phyloP scores from a whole-genome alignment of 2,113 vertebrate species.

The Copsychus sechellarum region DNA sequence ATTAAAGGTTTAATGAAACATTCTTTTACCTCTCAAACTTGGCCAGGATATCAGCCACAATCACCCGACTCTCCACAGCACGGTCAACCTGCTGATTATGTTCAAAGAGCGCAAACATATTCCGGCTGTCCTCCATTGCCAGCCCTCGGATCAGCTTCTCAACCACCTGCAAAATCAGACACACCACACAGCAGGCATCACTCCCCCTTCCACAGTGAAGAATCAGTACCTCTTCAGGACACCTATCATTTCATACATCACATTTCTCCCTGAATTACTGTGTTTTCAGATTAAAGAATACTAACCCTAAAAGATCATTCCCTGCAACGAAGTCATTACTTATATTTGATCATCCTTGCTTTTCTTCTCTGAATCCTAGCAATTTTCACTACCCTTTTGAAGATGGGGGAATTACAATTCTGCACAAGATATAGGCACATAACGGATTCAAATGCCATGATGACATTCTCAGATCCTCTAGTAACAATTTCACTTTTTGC shows the following conservation, averaged over 20 bases:
- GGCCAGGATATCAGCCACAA: conserved; percentile 77
- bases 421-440: neutral
- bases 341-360: neutral
- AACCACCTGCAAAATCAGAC: conserved; percentile 61
- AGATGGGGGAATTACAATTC: neutral
- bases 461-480: neutral
- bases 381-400: neutral
- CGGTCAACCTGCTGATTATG: conserved; percentile 65
- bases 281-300: neutral
- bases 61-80: conserved; percentile 73
- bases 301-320: neutral
- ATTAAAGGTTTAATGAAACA: neutral
- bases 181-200: neutral
- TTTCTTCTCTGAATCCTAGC: neutral
- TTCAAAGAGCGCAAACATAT: conserved; percentile 77
- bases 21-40: conserved; percentile 73
- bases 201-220: neutral
- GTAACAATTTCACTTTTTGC: neutral
- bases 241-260: neutral
- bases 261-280: neutral
- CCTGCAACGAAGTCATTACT: neutral
- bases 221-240: neutral
- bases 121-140: conserved; percentile 75
- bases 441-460: neutral
- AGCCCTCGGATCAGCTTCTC: conserved; percentile 76